Evolutionary conservation across 2,888 invertebrate genomes (phyloP).

Genomic region (Piscicola geometra): DNA sequence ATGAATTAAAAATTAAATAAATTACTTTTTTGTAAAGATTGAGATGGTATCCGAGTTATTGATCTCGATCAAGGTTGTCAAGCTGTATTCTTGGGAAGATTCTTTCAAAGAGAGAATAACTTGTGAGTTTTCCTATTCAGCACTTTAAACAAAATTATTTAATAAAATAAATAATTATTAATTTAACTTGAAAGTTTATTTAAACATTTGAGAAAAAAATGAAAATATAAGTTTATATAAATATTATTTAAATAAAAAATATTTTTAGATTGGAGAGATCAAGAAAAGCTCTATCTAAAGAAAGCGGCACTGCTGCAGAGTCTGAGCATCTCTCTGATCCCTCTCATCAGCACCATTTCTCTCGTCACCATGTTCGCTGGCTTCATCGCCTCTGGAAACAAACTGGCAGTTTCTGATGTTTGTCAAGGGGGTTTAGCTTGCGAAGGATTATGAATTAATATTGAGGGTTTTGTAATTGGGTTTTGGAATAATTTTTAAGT

Average conservation of each 20-base stretch:
- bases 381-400: slow-evolving; percentile 60
- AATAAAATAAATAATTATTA: not conserved
- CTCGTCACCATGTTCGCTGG: slow-evolving; percentile 63
- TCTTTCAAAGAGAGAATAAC: slow-evolving; percentile 58
- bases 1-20: not conserved
- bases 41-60: slow-evolving; percentile 61
- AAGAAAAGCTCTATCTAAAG: slow-evolving; percentile 60
- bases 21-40: not conserved
- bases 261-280: slow-evolving; percentile 52
- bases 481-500: not conserved
- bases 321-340: slow-evolving; percentile 62
- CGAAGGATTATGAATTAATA: too few species aligned
- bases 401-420: slow-evolving; percentile 65
- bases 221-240: too few species aligned
- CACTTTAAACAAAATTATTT: not conserved
- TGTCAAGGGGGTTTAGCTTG: slow-evolving; percentile 16
- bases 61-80: slow-evolving; percentile 62
- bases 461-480: not conserved
- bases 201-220: too few species aligned
- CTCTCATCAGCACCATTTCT: slow-evolving; percentile 63
- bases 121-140: slow-evolving; percentile 42
- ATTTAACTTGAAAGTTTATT: too few species aligned
- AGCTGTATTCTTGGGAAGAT: slow-evolving; percentile 66
- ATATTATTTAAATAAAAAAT: not conserved
- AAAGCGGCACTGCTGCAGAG: slow-evolving; percentile 63